Conservation (phyloP, 92 coral and sea anemone species). For the Porites rus region DNA sequence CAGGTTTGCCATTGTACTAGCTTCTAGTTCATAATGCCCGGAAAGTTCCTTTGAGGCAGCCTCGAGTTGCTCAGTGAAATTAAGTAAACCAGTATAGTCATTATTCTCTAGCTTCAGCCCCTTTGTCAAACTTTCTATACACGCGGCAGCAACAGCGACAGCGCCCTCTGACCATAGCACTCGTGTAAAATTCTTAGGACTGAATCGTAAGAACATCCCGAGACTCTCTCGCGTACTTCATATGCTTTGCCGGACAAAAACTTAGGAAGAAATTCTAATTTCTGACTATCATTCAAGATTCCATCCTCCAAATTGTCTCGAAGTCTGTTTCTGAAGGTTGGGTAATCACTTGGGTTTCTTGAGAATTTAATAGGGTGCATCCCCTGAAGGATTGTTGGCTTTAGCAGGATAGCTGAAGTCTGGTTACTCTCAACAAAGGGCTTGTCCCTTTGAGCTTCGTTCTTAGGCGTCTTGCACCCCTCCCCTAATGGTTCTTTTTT, state of each 20-base stretch:
- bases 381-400: no score
- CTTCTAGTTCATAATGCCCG: slow-evolving; percentile 52
- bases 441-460: slow-evolving; percentile 3
- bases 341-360: slow-evolving; percentile 54
- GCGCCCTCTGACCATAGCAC: slow-evolving; percentile 66
- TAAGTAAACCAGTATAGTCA: slow-evolving; percentile 50
- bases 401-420: slow-evolving; percentile 7
- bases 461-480: background rate
- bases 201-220: background rate
- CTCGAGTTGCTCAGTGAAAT: slow-evolving; percentile 67
- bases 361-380: no score
- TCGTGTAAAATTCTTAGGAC: slow-evolving; percentile 42
- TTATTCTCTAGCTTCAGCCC: slow-evolving; percentile 39
- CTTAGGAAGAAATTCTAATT: slow-evolving; percentile 51
- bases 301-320: slow-evolving; percentile 58
- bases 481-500: background rate
- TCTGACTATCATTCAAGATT: background rate
- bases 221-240: slow-evolving; percentile 52
- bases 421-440: slow-evolving; percentile 49
- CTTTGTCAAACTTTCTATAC: slow-evolving; percentile 52
- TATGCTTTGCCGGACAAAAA: slow-evolving; percentile 59
- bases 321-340: slow-evolving; percentile 44
- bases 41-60: slow-evolving; percentile 40
- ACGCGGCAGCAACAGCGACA: slow-evolving; percentile 64
- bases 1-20: slow-evolving; percentile 62